Evolutionary conservation across 2,113 vertebrate genomes (phyloP).

Genomic region (Himantopus leucocephalus): DNA sequence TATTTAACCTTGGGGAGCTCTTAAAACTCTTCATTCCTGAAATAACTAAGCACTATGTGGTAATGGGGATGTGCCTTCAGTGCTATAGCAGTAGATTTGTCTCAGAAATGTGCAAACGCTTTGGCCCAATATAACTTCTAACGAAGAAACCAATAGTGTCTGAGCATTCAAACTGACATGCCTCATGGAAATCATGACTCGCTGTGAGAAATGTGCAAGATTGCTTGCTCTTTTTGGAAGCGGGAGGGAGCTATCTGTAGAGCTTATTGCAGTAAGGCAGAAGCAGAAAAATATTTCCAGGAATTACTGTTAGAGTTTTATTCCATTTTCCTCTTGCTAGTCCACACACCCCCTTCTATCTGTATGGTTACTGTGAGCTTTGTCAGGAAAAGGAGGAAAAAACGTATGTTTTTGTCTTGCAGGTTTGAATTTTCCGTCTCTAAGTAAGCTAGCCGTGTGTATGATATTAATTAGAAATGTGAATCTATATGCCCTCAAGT

Average conservation of each 20-base stretch:
- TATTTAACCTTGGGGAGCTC: constrained; percentile 55
- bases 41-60: constrained; percentile 15
- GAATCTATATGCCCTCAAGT: not conserved
- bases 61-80: not conserved
- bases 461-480: not conserved
- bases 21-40: constrained; percentile 51
- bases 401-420: not conserved
- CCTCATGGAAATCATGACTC: not conserved
- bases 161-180: not conserved
- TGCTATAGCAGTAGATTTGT: constrained; percentile 8
- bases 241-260: not conserved
- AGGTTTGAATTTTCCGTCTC: not conserved
- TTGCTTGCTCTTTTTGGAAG: not conserved
- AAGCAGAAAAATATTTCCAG: not conserved
- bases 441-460: not conserved
- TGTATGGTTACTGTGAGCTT: not conserved
- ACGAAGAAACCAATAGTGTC: not conserved
- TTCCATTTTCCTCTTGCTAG: not conserved
- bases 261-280: not conserved
- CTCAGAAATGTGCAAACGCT: not conserved
- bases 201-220: not conserved
- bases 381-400: not conserved
- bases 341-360: not conserved
- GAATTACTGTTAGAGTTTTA: not conserved
- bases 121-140: constrained; percentile 17